phyloP scores from a whole-genome alignment of 2,113 vertebrate species.

The Cheirogaleus medius region DNA sequence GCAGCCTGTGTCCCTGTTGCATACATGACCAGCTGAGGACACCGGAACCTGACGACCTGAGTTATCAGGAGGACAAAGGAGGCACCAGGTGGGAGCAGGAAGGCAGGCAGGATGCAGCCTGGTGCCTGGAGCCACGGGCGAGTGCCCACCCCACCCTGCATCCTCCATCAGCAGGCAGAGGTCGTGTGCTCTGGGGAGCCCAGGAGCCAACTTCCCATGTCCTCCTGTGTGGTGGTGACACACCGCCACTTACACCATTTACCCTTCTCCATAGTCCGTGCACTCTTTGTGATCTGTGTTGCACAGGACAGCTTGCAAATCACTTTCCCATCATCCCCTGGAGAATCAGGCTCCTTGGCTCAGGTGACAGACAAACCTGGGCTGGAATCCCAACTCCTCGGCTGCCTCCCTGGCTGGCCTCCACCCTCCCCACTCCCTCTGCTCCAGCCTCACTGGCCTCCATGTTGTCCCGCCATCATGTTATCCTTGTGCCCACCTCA shows the following conservation, averaged over 20 bases:
- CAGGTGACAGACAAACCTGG: neutral
- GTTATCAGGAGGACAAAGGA: neutral
- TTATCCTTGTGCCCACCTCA: neutral
- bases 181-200: neutral
- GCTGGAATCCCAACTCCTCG: neutral
- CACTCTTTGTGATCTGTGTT: neutral
- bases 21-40: neutral
- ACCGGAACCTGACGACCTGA: neutral
- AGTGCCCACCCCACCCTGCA: neutral
- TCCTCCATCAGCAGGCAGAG: neutral
- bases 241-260: neutral
- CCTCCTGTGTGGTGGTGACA: rapidly evolving
- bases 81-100: neutral
- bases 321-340: neutral
- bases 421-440: neutral
- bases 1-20: neutral
- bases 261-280: no score
- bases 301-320: neutral
- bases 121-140: neutral
- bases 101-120: neutral
- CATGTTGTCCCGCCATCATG: neutral
- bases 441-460: neutral
- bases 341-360: neutral
- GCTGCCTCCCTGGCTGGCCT: neutral
- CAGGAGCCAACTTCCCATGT: neutral